Evolutionary conservation across 2,797 vertebrate genomes (phyloP).

Genomic region (Antennarius maculatus): DNA sequence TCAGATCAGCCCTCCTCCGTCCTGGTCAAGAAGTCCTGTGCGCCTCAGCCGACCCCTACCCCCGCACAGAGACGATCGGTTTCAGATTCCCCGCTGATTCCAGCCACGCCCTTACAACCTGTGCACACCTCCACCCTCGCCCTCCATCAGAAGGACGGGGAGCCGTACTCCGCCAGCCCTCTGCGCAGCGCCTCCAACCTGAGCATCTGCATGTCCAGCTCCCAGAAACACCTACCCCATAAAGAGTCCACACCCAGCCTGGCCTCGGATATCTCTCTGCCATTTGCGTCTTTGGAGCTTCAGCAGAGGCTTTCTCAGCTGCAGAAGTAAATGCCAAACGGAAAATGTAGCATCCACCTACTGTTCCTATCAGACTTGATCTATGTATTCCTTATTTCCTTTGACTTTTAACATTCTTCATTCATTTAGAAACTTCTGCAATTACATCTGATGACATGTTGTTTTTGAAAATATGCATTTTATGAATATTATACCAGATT

Average conservation of each 20-base stretch:
- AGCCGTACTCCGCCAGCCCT: conserved; percentile 77
- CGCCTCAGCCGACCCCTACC: conserved; percentile 64
- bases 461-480: background rate
- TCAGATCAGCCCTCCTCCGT: conserved; percentile 88
- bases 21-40: conserved; percentile 87
- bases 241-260: conserved; percentile 95
- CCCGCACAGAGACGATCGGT: conserved; percentile 42
- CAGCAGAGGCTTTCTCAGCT: conserved; percentile 91
- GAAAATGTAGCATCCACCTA: background rate
- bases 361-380: background rate
- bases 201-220: conserved; percentile 76
- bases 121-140: conserved; percentile 60
- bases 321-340: conserved; percentile 86
- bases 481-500: conserved; percentile 20
- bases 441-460: background rate
- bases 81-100: conserved; percentile 58
- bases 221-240: conserved; percentile 85
- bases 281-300: conserved; percentile 91
- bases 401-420: background rate
- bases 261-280: conserved; percentile 92
- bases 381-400: background rate
- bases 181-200: conserved; percentile 84
- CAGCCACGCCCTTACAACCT: conserved; percentile 57
- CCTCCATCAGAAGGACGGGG: conserved; percentile 68
- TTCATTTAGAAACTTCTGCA: conserved; percentile 1